Evolutionary conservation across 2,113 vertebrate genomes (phyloP).

Genomic region (Colaptes auratus): DNA sequence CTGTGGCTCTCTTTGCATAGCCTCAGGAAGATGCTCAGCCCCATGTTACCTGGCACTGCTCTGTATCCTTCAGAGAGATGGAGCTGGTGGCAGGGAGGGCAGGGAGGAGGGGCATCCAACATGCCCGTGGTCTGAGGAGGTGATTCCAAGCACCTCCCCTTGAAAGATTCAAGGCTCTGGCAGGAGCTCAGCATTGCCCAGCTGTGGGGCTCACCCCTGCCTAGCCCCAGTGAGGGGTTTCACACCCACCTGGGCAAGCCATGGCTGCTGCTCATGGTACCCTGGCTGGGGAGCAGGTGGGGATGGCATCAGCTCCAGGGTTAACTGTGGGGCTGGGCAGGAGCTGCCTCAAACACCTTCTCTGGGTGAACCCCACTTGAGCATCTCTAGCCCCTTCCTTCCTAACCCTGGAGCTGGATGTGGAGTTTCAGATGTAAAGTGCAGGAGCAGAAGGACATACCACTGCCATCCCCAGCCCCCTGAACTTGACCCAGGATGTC

Average conservation of each 20-base stretch:
- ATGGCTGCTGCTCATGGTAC: not conserved
- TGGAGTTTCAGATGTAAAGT: not conserved
- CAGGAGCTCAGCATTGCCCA: not conserved
- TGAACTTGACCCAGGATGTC: not conserved
- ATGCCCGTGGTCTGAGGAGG: not conserved
- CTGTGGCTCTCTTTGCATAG: slow-evolving; percentile 1
- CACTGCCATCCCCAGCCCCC: not conserved
- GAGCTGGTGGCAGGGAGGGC: not conserved
- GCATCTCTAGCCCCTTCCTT: no score
- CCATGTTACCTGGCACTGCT: not conserved
- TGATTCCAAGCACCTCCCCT: not conserved
- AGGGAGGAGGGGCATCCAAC: not conserved
- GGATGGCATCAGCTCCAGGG: not conserved
- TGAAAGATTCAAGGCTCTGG: not conserved
- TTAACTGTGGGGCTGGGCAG: not conserved
- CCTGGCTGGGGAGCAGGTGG: not conserved
- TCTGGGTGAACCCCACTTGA: no score
- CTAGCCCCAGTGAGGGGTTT: not conserved
- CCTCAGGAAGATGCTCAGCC: slow-evolving; percentile 34
- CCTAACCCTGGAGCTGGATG: not conserved
- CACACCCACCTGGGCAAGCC: not conserved
- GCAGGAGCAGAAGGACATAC: not conserved
- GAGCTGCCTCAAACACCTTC: no score
- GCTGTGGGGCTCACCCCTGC: accelerated
- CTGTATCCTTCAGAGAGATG: not conserved